phyloP scores from a whole-genome alignment of 2,113 vertebrate species.

The Psilopogon haemacephalus region DNA sequence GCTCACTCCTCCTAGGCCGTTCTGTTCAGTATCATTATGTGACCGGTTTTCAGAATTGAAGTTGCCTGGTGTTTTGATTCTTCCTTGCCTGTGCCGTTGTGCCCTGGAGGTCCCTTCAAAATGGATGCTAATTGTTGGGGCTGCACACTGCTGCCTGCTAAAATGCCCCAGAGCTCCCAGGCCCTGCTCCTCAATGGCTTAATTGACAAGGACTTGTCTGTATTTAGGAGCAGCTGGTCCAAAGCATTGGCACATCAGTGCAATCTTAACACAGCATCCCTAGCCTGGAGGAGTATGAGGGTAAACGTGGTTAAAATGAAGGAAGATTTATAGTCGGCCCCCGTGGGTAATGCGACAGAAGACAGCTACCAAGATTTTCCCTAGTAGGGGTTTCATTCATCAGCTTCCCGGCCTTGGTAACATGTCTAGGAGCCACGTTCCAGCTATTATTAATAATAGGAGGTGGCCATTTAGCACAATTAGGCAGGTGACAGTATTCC shows the following conservation, averaged over 20 bases:
- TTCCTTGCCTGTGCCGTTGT: constrained; percentile 84
- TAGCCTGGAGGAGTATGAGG: constrained; percentile 83
- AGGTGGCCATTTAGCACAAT: constrained; percentile 80
- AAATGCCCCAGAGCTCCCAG: constrained; percentile 87
- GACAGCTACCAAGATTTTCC: constrained; percentile 91
- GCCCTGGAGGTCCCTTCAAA: constrained; percentile 92
- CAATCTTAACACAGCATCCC: constrained; percentile 94
- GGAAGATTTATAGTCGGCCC: constrained; percentile 97
- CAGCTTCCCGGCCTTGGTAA: constrained; percentile 73
- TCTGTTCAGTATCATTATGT: constrained; percentile 81
- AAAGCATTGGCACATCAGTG: constrained; percentile 93
- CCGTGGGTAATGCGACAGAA: constrained; percentile 88
- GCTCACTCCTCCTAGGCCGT: constrained; percentile 74
- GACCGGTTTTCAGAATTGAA: constrained; percentile 78
- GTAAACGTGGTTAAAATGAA: constrained; percentile 94
- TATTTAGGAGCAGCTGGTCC: constrained; percentile 99
- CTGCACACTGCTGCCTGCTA: constrained; percentile 88
- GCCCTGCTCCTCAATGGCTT: constrained; percentile 96
- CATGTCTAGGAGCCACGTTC: constrained; percentile 76
- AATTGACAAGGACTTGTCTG: constrained; percentile 99
- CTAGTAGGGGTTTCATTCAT: constrained; percentile 82
- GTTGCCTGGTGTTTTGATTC: constrained; percentile 83
- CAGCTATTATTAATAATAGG: constrained; percentile 86
- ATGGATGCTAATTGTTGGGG: constrained; percentile 98
- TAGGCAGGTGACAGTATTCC: constrained; percentile 91